A percentile compares a stretch with the other conserved stretches of the same genome.
Evolutionary conservation across 2,888 invertebrate species (phyloP).

Genomic region (Drosophila falleni): DNA sequence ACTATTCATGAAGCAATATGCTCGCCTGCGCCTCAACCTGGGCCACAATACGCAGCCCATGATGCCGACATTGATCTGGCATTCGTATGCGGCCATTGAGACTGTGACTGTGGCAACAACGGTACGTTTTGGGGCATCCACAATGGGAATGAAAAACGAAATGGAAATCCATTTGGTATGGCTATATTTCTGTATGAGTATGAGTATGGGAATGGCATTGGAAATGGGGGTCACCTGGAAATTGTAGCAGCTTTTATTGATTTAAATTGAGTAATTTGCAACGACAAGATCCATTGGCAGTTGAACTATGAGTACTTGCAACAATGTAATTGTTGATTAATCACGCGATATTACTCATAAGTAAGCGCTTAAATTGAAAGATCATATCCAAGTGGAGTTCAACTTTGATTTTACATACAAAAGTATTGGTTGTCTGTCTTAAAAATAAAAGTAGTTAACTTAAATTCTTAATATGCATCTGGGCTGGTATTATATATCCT

Average conservation of each 20-base stretch:
- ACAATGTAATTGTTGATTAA: constrained; percentile 61
- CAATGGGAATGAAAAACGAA: constrained; percentile 31
- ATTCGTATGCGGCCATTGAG: constrained; percentile 71
- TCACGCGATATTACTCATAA: constrained; percentile 50
- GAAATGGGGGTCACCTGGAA: constrained; percentile 54
- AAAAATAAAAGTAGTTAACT: not conserved
- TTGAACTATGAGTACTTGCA: constrained; percentile 7
- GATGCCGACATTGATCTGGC: constrained; percentile 73
- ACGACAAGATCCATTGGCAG: constrained; percentile 29
- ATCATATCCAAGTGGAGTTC: constrained; percentile 36
- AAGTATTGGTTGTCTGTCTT: not conserved
- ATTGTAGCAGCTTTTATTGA: constrained; percentile 60
- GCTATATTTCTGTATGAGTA: constrained; percentile 11
- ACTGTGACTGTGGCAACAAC: constrained; percentile 12
- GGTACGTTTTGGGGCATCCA: constrained; percentile 39
- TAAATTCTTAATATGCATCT: too few species aligned
- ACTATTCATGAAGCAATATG: constrained; percentile 84
- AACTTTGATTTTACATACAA: constrained; percentile 25
- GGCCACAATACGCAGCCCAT: constrained; percentile 51
- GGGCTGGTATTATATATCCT: too few species aligned
- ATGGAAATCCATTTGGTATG: constrained; percentile 30
- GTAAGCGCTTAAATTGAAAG: constrained; percentile 52
- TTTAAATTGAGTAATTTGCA: constrained; percentile 77
- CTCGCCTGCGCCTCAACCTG: constrained; percentile 78
- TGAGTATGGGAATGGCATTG: constrained; percentile 31